A percentile compares a stretch with the other conserved stretches of the same genome.
Conservation (phyloP, 1,140 invertebrate genomes). For the Euwallacea fornicatus region DNA sequence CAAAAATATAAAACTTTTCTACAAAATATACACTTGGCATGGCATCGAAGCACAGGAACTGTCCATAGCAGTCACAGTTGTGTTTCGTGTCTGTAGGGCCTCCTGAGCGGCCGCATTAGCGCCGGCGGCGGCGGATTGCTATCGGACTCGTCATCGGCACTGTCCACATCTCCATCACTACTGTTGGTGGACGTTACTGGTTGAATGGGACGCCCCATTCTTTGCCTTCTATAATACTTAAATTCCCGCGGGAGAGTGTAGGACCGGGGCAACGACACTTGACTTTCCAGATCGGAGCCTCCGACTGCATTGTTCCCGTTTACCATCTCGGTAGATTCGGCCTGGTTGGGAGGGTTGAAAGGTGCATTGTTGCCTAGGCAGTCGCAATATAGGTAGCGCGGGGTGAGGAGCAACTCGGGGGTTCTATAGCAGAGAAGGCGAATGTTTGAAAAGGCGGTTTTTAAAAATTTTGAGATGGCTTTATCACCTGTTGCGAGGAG, state of each 20-base stretch:
- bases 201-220: conserved; percentile 56
- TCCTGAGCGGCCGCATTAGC: conserved; percentile 46
- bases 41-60: no score
- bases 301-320: conserved; percentile 43
- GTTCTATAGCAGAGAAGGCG: conserved; percentile 57
- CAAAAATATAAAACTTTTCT: no score
- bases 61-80: conserved; percentile 42
- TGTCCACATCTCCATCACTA: conserved; percentile 77
- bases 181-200: conserved; percentile 80
- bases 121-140: conserved; percentile 48
- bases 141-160: conserved; percentile 64
- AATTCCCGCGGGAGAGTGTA: conserved; percentile 84
- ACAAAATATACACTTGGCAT: no score
- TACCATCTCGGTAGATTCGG: conserved; percentile 28
- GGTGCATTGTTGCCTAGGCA: conserved; percentile 27
- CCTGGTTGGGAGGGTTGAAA: conserved; percentile 12
- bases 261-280: conserved; percentile 77
- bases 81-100: conserved; percentile 53
- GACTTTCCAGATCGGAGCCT: conserved; percentile 73
- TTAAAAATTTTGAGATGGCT: no score
- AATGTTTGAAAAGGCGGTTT: conserved; percentile 6
- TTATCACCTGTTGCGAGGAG: conserved; percentile 49
- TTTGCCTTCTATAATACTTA: conserved; percentile 69
- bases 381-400: conserved; percentile 64
- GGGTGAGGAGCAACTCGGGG: conserved; percentile 75